Conservation (phyloP, 2,113 vertebrate genomes). For the Mystacornis crossleyi region DNA sequence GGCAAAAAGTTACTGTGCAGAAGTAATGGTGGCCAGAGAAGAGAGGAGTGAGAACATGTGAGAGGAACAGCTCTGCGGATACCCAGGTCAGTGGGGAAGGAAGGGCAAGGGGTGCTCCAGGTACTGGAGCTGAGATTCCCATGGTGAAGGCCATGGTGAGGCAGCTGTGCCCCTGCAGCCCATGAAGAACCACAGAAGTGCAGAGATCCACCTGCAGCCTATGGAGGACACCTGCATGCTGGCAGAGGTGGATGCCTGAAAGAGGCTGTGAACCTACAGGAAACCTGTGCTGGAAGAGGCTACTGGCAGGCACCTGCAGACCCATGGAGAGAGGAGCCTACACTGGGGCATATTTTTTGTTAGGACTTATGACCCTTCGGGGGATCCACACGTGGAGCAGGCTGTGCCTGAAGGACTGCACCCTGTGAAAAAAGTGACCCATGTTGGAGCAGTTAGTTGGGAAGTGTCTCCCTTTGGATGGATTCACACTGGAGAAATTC, state of each 20-base stretch:
- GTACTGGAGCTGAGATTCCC: background rate
- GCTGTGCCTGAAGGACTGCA: background rate
- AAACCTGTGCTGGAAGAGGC: background rate
- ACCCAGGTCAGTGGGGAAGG: background rate
- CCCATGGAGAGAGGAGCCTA: background rate
- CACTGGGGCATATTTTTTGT: background rate
- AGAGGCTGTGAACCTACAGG: fast-evolving
- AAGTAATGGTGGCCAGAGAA: background rate
- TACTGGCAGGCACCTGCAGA: background rate
- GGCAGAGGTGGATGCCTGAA: background rate
- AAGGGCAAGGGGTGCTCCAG: background rate
- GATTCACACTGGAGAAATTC: background rate
- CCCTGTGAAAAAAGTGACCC: background rate
- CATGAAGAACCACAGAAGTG: background rate
- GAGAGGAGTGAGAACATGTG: background rate
- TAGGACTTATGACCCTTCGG: background rate
- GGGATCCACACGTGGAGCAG: background rate
- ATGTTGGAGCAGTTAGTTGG: background rate
- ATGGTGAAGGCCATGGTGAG: background rate
- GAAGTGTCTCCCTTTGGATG: background rate
- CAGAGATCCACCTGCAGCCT: background rate
- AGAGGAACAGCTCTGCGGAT: background rate
- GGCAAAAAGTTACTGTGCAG: background rate
- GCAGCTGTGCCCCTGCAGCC: background rate
- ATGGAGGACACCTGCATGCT: fast-evolving